Conservation (phyloP, 1,140 invertebrate species). For the Pomacea maculata region DNA sequence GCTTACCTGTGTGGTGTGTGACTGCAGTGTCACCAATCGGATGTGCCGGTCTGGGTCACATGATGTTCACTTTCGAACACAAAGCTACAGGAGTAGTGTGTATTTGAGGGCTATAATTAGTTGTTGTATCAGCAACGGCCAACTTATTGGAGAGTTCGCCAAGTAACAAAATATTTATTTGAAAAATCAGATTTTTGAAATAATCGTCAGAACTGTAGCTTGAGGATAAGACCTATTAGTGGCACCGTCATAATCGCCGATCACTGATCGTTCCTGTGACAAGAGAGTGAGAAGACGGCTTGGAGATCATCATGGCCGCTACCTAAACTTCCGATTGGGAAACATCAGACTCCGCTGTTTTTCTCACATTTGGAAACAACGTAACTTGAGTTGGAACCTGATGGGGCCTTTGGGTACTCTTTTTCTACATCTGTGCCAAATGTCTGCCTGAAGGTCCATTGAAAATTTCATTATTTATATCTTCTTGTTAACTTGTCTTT, state of each 20-base stretch:
- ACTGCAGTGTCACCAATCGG: slow-evolving; percentile 8
- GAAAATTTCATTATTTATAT: too few relatives aligned
- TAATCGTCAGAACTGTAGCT: neutral
- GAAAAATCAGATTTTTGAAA: neutral
- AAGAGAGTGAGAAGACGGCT: too few relatives aligned
- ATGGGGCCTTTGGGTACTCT: too few relatives aligned
- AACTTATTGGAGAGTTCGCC: neutral
- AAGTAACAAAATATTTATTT: neutral
- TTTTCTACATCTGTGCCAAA: too few relatives aligned
- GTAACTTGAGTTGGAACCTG: too few relatives aligned
- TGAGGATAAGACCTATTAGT: neutral
- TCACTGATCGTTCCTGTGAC: too few relatives aligned
- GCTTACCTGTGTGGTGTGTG: slow-evolving; percentile 2
- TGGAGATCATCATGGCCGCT: too few relatives aligned
- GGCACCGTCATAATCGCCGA: neutral
- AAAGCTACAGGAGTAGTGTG: slow-evolving; percentile 3
- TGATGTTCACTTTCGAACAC: slow-evolving; percentile 16
- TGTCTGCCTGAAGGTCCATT: too few relatives aligned
- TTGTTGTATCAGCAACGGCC: neutral
- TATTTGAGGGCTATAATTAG: neutral
- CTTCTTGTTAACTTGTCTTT: too few relatives aligned
- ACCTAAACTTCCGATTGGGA: slow-evolving; percentile 1
- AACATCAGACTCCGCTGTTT: neutral
- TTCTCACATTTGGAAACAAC: neutral
- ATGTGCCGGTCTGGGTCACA: neutral